Evolutionary conservation across 2,888 invertebrate species (phyloP), one percentile per base, ranked within the genome.

Genomic region (Chloromyia formosa): DNA sequence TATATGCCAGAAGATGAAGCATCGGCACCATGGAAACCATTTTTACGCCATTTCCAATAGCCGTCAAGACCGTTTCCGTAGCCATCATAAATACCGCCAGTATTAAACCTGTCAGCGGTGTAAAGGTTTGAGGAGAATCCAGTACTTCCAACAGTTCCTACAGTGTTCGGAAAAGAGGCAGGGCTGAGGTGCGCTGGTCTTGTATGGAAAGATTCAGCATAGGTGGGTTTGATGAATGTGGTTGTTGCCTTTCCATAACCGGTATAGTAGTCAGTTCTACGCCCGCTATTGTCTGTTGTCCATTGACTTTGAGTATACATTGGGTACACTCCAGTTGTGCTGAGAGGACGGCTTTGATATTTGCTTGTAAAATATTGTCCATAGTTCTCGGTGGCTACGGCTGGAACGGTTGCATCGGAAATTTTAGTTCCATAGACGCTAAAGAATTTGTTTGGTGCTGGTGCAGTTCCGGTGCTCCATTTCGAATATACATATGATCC

Each of bases 231-330:
- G 3, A 10, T 7, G 3, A 12, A 49, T 1, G 12, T 7, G 49
- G 49, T n/a, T n/a, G 45, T 35, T 20, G 12, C 10, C 18, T 45
- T 66, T 10, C 49, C 66, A 66, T 66, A 66, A 12, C 66, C 66
- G 45, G 22, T 22, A 45, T 45, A 66, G 35, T 66, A 66, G 42
- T 45, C 66, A 66, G 66, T 66, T 22, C 45, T 5, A 10, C 49
- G 18, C 1, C 49, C 66, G 45, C 66, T 49, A 14, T 66, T 49
- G 35, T 49, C 66, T n/a, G 45, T 1, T 20, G 45, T 66, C 66
- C 66, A 66, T 49, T 66, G 18, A 12, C 14, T 66, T 66, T 66
- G 66, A 14, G 20, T 49, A 45, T 66, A 66, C 66, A 66, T 66
- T 14, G 66, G 66, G 16, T 7, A 10, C 7, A 66, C 20, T 18